Base-by-base conservation (phyloP, 2,888 invertebrate genomes). In the Megamerina dolium region DNA sequence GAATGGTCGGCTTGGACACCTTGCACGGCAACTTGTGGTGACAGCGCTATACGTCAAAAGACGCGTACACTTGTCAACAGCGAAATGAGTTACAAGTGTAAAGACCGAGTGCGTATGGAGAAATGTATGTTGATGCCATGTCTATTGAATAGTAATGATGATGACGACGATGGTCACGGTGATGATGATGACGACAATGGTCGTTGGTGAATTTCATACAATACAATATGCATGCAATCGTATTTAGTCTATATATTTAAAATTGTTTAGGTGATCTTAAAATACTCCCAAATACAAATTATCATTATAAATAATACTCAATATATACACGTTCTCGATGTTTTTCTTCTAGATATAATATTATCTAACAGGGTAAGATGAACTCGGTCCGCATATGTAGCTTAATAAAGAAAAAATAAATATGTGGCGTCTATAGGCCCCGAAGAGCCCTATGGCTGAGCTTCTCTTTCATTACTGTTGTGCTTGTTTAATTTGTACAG, bases 1-100 rank as follows among this genome's bases (percentile, higher is more conserved):
- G 73, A 75, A 38, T 84, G 84, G 84, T 78, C 81, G n/a, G 73
- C 75, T 8, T 84, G 83, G 83, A 78, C 81, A 4, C 77, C 80
- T 1, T 85, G 85, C 60, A 78, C 79, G 1, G 76, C 75, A 5
- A 77, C 76, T 2, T 85, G 85, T 59, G 84, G 84, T 2, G 63
- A 72, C 10, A 70, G 72, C 46, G 74, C 77, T 0, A 70, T 75
- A 18, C 73, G 75, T 27, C 76, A 77, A 51, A 67, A 78, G 36
- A 77, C 77, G 0, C 69, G 80, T 27, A 69, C 71, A 3, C 50
- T 72, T 4, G 49, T 67, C 13, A 71, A 68, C 41, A 58, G 63
- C 1, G 66, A 64, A 18, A 43, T 66, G 20, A 66, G 59, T 43
- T 64, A 58, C 48, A 69, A 66, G 48, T 71, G 71, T 51, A 63